Evolutionary conservation across 2,113 vertebrate species (phyloP).

Genomic region (Lophochroa leadbeateri): DNA sequence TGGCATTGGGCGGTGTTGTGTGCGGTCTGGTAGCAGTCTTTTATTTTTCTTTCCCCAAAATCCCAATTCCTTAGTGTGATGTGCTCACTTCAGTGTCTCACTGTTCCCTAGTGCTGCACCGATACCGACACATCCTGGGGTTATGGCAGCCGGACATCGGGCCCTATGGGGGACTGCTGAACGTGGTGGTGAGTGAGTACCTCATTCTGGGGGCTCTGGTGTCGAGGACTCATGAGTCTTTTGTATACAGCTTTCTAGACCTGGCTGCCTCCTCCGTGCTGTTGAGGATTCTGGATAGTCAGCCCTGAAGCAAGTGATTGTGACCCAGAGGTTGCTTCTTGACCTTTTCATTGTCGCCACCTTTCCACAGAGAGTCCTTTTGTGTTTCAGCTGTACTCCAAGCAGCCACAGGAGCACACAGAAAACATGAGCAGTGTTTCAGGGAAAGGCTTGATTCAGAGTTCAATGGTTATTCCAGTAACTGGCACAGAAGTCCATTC

Average conservation of each 20-base stretch:
- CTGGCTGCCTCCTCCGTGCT: background rate
- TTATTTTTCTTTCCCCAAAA: background rate
- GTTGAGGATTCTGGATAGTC: background rate
- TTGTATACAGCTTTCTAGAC: accelerated
- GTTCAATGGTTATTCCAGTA: background rate
- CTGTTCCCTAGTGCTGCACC: constrained; percentile 86
- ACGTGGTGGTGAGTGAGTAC: constrained; percentile 89
- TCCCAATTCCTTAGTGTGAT: background rate
- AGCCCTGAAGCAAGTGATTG: background rate
- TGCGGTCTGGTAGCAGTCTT: background rate
- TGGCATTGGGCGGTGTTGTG: background rate
- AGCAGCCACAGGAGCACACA: background rate
- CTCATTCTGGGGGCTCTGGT: accelerated
- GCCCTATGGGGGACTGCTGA: constrained; percentile 96
- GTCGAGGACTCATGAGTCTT: accelerated
- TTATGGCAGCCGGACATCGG: constrained; percentile 99
- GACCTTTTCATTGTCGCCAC: background rate
- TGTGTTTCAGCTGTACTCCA: background rate
- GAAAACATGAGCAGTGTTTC: background rate
- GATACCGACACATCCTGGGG: constrained; percentile 92
- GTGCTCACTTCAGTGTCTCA: constrained; percentile 8
- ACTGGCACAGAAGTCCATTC: background rate
- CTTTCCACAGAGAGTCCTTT: background rate
- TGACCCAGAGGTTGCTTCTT: background rate
- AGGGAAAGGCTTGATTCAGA: background rate